A percentile compares a stretch with the other conserved stretches of the same genome.
phyloP scores from a whole-genome alignment of 2,113 vertebrate genomes.

The Syrrhaptes paradoxus region DNA sequence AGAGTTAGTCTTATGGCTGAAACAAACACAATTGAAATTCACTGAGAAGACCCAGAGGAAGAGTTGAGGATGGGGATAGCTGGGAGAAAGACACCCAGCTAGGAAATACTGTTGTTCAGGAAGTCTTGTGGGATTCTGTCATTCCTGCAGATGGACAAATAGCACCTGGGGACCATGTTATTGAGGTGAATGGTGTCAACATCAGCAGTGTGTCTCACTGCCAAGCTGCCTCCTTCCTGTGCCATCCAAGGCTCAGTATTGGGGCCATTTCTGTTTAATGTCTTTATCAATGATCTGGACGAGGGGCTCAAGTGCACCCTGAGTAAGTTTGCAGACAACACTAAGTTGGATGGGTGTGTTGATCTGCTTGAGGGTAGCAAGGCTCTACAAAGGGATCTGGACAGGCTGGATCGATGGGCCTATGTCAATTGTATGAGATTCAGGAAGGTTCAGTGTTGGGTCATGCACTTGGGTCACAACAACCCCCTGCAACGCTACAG shows the following conservation, averaged over 20 bases:
- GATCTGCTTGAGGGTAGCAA: not conserved
- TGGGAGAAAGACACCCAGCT: slow-evolving; percentile 82
- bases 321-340: not conserved
- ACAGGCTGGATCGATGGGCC: not conserved
- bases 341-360: not conserved
- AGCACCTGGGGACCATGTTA: slow-evolving; percentile 83
- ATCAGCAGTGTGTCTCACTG: slow-evolving; percentile 78
- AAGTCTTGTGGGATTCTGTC: slow-evolving; percentile 78
- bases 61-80: slow-evolving; percentile 81
- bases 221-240: slow-evolving; percentile 74
- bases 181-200: slow-evolving; percentile 83
- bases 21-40: slow-evolving; percentile 76
- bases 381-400: not conserved
- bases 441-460: too few relatives aligned
- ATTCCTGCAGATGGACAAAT: slow-evolving; percentile 77
- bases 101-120: slow-evolving; percentile 84
- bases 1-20: slow-evolving; percentile 81
- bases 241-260: slow-evolving; percentile 29
- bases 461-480: too few relatives aligned
- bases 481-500: too few relatives aligned
- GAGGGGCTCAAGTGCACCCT: not conserved
- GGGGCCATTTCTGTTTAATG: not conserved
- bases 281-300: not conserved
- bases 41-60: slow-evolving; percentile 75
- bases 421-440: not conserved